Evolutionary conservation across 2,797 vertebrate species (phyloP).

Genomic region (Sebastes minor): DNA sequence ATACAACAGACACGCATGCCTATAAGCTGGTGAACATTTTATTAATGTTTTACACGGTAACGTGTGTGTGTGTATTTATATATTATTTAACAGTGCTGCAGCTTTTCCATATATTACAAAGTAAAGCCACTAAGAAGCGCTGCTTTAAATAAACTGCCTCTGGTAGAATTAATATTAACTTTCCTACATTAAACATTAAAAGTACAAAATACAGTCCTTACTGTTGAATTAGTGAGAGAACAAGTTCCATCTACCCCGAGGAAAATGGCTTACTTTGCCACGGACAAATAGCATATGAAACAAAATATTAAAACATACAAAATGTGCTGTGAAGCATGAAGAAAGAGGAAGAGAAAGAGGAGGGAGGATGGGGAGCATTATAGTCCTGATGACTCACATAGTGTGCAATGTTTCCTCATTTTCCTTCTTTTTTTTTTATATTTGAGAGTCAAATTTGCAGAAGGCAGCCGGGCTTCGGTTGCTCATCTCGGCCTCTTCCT

Average conservation of each 20-base stretch:
- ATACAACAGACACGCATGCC: not conserved
- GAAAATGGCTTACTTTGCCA: not conserved
- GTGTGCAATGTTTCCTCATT: not conserved
- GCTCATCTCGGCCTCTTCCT: constrained; percentile 60
- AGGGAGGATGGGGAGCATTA: not conserved
- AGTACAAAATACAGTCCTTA: not conserved
- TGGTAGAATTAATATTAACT: constrained; percentile 40
- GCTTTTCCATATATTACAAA: constrained; percentile 9
- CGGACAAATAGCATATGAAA: constrained; percentile 22
- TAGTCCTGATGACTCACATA: constrained; percentile 58
- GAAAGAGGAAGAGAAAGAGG: constrained; percentile 1
- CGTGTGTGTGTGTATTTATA: not conserved
- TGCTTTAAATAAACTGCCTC: not conserved
- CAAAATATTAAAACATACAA: constrained; percentile 21
- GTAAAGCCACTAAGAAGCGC: not conserved
- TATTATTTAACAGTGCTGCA: constrained; percentile 15
- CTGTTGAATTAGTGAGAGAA: constrained; percentile 8
- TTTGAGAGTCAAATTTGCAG: constrained; percentile 61
- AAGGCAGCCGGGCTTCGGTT: constrained; percentile 36
- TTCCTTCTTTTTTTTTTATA: not conserved
- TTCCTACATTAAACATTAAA: constrained; percentile 9
- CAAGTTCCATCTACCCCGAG: not conserved
- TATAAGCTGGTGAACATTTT: not conserved
- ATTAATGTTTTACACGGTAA: not conserved
- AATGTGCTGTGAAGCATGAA: constrained; percentile 30